Evolutionary conservation across 2,888 invertebrate species (phyloP), one percentile per base, ranked within the genome.

Genomic region (Calameuta filiformis): DNA sequence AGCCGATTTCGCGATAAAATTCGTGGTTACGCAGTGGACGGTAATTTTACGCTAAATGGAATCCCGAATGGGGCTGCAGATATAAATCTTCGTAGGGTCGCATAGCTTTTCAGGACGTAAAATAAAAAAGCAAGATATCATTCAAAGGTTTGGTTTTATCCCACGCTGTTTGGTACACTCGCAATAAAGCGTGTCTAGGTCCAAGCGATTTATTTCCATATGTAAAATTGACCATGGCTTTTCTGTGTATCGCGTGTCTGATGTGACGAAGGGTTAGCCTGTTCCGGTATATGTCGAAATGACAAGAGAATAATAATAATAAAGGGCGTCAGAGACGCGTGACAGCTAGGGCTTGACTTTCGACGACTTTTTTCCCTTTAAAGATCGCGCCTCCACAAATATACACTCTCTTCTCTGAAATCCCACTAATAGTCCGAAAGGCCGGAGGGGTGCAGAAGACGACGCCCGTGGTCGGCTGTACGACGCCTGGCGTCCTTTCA

Each of bases 351-450:
- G 56, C 56, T 56, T 56, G 56, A 56, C 56, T 23, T 56, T 56
- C 56, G 56, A 56, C 56, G 23, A 56, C 6, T 71, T 34, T 71
- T 71, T 71, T 71, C 71, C 34, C 71, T 34, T 71, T 71, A 31
- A 71, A 71, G 31, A 71, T 71, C 71, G 71, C 71, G 71, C 71
- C 71, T 71, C 71, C 71, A 33, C 71, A 71, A 71, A 71, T 71
- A 71, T 71, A 71, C 34, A 71, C 34, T 33, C 71, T 71, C 34
- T 71, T 34, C 71, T 56, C 56, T 56, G 56, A 56, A 56, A 56
- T 23, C 56, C 56, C 56, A 56, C 56, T 56, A 56, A 56, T 56
- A 56, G 56, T 56, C 56, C 23, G 56, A 56, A 56, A 15, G 56
- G 56, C 23, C 15, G 6, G 9, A 15, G 15, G 56, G 56, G 56